Conservation (phyloP, 2,113 vertebrate species). For the Xyrauchen texanus region DNA sequence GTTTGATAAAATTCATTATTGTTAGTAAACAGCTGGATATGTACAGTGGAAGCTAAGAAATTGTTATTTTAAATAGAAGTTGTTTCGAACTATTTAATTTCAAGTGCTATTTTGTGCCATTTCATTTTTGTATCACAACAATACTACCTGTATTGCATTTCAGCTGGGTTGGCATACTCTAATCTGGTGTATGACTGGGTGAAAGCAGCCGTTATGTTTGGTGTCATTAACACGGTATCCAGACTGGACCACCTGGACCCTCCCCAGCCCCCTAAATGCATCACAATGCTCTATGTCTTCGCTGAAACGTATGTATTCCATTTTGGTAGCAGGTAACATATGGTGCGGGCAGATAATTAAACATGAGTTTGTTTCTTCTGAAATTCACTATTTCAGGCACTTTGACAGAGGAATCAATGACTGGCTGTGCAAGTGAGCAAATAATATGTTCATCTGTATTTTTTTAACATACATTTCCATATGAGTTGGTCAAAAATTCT, state of each 20-base stretch:
- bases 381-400: slow-evolving; percentile 78
- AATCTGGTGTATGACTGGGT: slow-evolving; percentile 98
- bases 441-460: background rate
- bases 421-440: slow-evolving; percentile 94
- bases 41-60: background rate
- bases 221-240: slow-evolving; percentile 89
- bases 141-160: background rate
- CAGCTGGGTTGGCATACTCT: slow-evolving; percentile 92
- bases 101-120: background rate
- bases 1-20: slow-evolving; percentile 52
- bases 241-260: slow-evolving; percentile 93
- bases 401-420: slow-evolving; percentile 98
- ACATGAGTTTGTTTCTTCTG: background rate
- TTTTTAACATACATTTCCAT: no score
- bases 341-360: background rate
- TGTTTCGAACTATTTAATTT: background rate
- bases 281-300: slow-evolving; percentile 95
- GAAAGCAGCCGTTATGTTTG: slow-evolving; percentile 93
- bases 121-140: no score
- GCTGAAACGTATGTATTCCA: slow-evolving; percentile 88
- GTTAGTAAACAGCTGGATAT: no score
- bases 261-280: slow-evolving; percentile 93
- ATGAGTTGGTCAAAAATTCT: no score
- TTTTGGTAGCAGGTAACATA: background rate
- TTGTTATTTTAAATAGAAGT: background rate